Evolutionary conservation across 2,113 vertebrate genomes (phyloP).

Genomic region (Spilogale gracilis): DNA sequence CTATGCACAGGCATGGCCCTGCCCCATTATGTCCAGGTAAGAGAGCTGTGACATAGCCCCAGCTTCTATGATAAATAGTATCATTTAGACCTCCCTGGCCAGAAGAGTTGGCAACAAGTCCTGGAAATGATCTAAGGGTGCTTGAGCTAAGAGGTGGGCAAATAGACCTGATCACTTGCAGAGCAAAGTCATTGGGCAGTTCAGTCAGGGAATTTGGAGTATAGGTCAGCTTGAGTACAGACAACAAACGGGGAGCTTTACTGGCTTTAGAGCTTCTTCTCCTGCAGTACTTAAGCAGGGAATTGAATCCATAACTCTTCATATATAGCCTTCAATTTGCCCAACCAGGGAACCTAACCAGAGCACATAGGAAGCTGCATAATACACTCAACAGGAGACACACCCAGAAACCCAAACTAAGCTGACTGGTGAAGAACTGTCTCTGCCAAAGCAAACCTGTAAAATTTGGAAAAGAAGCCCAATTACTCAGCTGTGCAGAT

Average conservation of each 20-base stretch:
- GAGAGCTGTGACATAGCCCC: not conserved
- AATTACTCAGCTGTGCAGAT: not conserved
- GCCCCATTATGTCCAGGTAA: not conserved
- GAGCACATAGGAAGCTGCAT: not conserved
- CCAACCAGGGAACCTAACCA: not conserved
- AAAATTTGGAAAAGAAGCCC: not conserved
- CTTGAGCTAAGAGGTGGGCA: not conserved
- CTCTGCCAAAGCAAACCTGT: not conserved
- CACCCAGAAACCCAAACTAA: not conserved
- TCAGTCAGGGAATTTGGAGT: not conserved
- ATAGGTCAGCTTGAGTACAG: not conserved
- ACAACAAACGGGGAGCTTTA: not conserved
- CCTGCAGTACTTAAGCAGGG: not conserved
- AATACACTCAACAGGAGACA: not conserved
- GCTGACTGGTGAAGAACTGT: not conserved
- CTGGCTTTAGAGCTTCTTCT: not conserved
- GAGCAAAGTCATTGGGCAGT: not conserved
- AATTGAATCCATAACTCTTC: not conserved
- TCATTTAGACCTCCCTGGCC: not conserved
- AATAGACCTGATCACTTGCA: not conserved
- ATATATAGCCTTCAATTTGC: not conserved
- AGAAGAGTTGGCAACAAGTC: not conserved
- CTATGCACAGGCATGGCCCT: not conserved
- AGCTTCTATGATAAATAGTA: not conserved
- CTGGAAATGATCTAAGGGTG: not conserved